Conservation (phyloP, 2,797 vertebrate genomes). For the Pangasius krempfi region DNA sequence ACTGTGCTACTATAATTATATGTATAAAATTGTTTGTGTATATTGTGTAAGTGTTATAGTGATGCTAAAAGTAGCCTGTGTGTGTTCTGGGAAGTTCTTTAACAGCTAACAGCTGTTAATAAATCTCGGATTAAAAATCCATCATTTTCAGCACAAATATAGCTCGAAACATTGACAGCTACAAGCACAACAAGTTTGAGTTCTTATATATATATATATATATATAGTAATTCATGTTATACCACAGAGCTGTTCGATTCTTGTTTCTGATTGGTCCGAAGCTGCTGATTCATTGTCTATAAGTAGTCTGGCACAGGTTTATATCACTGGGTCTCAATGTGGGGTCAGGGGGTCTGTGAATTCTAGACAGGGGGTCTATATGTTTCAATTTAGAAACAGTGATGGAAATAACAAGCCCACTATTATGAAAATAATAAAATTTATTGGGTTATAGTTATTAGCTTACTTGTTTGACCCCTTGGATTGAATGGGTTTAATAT, state of each 20-base stretch:
- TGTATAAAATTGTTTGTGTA: not conserved
- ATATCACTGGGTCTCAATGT: not conserved
- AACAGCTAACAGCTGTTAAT: no score
- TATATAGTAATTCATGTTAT: not conserved
- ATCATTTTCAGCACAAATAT: no score
- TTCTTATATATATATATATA: not conserved
- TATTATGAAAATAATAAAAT: no score
- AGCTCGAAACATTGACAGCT: not conserved
- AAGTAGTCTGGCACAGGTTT: not conserved
- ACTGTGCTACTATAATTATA: not conserved
- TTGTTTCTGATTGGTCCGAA: not conserved
- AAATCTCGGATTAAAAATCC: no score
- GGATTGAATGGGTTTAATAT: not conserved
- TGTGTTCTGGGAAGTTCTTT: no score
- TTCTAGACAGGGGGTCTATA: no score
- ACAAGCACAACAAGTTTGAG: not conserved
- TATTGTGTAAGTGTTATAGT: not conserved
- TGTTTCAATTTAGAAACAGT: no score
- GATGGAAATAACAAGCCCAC: no score
- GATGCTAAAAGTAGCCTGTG: no score
- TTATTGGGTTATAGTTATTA: no score
- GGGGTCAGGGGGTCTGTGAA: no score
- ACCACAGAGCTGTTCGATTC: not conserved
- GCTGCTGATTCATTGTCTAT: not conserved
- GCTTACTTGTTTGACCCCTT: not conserved